Conservation (phyloP, 2,113 vertebrate genomes). For the Xyliphius kryptos region DNA sequence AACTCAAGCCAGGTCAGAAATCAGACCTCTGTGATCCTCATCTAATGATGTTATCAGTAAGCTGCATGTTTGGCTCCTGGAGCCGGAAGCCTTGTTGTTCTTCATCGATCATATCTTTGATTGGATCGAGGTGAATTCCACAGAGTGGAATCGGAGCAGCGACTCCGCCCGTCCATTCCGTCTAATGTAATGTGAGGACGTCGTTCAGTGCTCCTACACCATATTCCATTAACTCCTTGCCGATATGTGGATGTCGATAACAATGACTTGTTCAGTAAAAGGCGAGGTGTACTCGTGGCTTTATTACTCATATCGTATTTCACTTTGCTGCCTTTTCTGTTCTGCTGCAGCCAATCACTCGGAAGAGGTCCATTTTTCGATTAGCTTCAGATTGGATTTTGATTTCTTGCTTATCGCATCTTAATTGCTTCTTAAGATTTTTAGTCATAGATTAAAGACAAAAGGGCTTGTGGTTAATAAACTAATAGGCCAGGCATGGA, state of each 20-base stretch:
- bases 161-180: neutral
- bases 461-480: conserved; percentile 52
- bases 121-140: neutral
- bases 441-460: conserved; percentile 55
- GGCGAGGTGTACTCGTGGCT: no score
- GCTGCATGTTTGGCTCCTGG: no score
- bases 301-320: conserved; percentile 23
- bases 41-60: no score
- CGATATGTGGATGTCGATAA: no score
- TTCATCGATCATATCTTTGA: no score
- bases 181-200: neutral
- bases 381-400: conserved; percentile 36
- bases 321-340: conserved; percentile 26
- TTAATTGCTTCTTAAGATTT: conserved; percentile 46
- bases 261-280: no score
- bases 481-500: conserved; percentile 43
- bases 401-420: conserved; percentile 36
- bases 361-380: conserved; percentile 28
- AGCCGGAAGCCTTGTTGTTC: no score
- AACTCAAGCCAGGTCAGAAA: no score
- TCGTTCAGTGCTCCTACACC: neutral
- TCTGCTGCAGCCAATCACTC: conserved; percentile 1
- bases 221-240: neutral
- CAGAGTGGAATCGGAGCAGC: neutral
- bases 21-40: no score